These are phyloP conservation scores for Myathropa florea DNA, from an alignment of 2,888 invertebrate species.

Conservation along the genomic window DNA sequence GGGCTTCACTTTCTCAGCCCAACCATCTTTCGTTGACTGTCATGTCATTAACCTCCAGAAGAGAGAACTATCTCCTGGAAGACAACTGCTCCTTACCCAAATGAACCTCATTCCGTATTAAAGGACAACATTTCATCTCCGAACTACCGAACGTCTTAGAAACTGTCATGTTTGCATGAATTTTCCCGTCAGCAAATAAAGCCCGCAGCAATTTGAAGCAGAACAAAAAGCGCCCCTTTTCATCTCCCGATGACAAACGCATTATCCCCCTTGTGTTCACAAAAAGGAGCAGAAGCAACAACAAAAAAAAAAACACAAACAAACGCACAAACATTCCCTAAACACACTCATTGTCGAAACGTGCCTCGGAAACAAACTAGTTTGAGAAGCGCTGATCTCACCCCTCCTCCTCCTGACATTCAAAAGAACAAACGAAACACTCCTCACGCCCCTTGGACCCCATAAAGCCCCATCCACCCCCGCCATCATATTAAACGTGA, in stretches of 20 bases:
- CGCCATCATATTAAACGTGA: constrained; percentile 42
- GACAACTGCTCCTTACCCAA: no score
- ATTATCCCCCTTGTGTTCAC: neutral
- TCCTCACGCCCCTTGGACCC: neutral
- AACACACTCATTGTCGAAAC: neutral
- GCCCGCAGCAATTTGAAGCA: neutral
- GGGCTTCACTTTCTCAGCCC: no score
- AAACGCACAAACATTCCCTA: neutral
- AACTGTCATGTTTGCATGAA: neutral
- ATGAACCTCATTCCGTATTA: neutral
- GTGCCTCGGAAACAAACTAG: neutral
- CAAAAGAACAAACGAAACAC: neutral
- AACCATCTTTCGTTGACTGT: no score
- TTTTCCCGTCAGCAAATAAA: neutral
- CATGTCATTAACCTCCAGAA: neutral
- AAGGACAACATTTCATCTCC: neutral
- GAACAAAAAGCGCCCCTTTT: neutral
- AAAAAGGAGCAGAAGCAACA: no score
- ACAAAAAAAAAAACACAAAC: no score
- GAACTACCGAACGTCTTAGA: neutral
- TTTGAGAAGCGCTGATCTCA: neutral
- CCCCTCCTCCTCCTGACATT: neutral
- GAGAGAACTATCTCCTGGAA: no score
- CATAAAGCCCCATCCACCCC: neutral
- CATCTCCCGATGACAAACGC: neutral